phyloP scores from a whole-genome alignment of 2,797 vertebrate species.

The Taeniopygia guttata region DNA sequence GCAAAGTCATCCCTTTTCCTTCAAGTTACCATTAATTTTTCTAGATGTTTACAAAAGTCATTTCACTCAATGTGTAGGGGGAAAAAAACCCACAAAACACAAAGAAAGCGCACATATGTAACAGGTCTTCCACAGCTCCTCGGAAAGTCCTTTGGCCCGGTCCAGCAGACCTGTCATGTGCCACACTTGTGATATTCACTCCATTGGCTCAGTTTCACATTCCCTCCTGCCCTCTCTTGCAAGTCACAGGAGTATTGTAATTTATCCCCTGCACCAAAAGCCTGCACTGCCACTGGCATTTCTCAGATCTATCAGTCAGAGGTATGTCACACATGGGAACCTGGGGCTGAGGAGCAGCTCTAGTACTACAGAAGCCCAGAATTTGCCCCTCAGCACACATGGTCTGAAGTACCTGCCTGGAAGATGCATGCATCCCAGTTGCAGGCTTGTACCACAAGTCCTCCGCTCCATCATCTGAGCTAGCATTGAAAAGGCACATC shows the following conservation, averaged over 20 bases:
- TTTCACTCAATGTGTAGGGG: neutral
- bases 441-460: neutral
- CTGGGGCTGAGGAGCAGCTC: neutral
- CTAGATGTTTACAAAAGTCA: neutral
- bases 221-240: neutral
- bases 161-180: neutral
- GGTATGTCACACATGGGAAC: fast-evolving
- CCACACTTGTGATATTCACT: neutral
- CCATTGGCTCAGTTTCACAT: neutral
- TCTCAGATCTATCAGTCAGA: neutral
- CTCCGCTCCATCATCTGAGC: neutral
- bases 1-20: neutral
- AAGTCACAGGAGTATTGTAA: fast-evolving
- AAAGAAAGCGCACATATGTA: neutral
- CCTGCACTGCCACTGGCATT: neutral
- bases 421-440: neutral
- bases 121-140: neutral
- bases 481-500: neutral
- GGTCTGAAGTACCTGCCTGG: neutral
- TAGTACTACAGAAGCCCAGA: neutral
- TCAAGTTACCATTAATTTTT: neutral
- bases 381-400: neutral
- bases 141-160: neutral
- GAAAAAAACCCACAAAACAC: neutral
- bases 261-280: neutral